phyloP scores from a whole-genome alignment of 2,113 vertebrate genomes.

The Candoia aspera region DNA sequence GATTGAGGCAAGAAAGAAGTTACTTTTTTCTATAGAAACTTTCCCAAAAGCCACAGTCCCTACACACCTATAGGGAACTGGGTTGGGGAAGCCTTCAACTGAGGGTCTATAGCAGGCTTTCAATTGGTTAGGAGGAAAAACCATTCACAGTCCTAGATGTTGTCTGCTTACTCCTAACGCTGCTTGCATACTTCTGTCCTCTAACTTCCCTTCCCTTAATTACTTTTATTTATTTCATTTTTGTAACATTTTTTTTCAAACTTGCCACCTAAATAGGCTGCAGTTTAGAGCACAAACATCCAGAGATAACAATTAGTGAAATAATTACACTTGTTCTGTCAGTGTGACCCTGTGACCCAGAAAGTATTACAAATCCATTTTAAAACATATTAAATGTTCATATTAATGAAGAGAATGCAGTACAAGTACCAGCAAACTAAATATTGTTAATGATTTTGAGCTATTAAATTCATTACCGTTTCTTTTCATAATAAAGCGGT shows the following conservation, averaged over 20 bases:
- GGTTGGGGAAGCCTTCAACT: neutral
- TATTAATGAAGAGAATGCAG: slow-evolving; percentile 90
- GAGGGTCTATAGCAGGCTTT: neutral
- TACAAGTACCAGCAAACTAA: slow-evolving; percentile 85
- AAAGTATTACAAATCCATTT: slow-evolving; percentile 88
- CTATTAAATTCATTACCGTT: slow-evolving; percentile 96
- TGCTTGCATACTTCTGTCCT: slow-evolving; percentile 5
- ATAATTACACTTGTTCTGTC: slow-evolving; percentile 82
- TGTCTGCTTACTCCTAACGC: slow-evolving; percentile 53
- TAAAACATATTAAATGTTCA: slow-evolving; percentile 89
- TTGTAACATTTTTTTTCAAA: slow-evolving; percentile 42
- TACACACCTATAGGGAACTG: neutral
- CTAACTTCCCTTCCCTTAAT: slow-evolving; percentile 73
- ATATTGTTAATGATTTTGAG: slow-evolving; percentile 95
- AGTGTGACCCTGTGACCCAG: slow-evolving; percentile 79
- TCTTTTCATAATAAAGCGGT: slow-evolving; percentile 90
- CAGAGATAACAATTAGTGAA: slow-evolving; percentile 82
- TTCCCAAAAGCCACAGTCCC: neutral
- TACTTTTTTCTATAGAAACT: neutral
- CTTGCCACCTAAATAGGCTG: slow-evolving; percentile 79
- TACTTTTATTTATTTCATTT: slow-evolving; percentile 57
- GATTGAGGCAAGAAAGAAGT: neutral
- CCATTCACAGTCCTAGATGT: slow-evolving; percentile 33
- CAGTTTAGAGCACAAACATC: slow-evolving; percentile 79
- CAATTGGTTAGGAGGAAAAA: neutral